phyloP scores from a whole-genome alignment of 2,888 invertebrate genomes.

The Coleophora deauratella region DNA sequence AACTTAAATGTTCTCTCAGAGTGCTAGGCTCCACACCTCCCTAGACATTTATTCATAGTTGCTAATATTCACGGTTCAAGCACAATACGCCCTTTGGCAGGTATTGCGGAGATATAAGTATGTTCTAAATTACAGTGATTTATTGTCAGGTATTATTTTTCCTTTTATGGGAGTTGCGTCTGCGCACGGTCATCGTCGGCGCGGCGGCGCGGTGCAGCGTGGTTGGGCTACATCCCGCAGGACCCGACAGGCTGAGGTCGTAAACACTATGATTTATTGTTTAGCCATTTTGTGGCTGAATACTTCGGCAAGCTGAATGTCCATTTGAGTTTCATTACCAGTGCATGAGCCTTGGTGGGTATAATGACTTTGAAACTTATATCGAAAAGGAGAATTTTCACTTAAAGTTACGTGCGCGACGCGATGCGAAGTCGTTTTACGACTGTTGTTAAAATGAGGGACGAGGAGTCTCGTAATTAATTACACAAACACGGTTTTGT shows the following conservation, averaged over 20 bases:
- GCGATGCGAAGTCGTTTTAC: too few relatives aligned
- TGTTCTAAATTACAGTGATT: constrained; percentile 43
- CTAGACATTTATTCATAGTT: not conserved
- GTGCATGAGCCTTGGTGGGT: constrained; percentile 8
- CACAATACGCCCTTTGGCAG: not conserved
- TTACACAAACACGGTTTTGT: too few relatives aligned
- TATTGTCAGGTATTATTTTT: constrained; percentile 30
- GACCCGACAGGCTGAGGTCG: constrained; percentile 23
- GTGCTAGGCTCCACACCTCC: not conserved
- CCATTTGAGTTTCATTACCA: constrained; percentile 37
- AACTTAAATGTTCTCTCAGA: not conserved
- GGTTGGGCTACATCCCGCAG: constrained; percentile 19
- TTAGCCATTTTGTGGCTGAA: constrained; percentile 34
- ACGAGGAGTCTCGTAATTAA: too few relatives aligned
- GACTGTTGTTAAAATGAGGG: too few relatives aligned
- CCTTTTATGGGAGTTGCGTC: constrained; percentile 25
- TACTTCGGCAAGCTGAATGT: constrained; percentile 25
- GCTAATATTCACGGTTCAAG: not conserved
- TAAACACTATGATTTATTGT: constrained; percentile 49
- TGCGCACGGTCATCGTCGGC: constrained; percentile 16
- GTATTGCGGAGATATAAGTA: constrained; percentile 22
- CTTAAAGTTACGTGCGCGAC: not conserved
- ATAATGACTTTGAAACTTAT: not conserved
- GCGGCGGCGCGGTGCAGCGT: not conserved
- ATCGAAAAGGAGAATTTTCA: not conserved